Evolutionary conservation across 2,113 vertebrate species (phyloP).

Genomic region (Chaetodon auriga): DNA sequence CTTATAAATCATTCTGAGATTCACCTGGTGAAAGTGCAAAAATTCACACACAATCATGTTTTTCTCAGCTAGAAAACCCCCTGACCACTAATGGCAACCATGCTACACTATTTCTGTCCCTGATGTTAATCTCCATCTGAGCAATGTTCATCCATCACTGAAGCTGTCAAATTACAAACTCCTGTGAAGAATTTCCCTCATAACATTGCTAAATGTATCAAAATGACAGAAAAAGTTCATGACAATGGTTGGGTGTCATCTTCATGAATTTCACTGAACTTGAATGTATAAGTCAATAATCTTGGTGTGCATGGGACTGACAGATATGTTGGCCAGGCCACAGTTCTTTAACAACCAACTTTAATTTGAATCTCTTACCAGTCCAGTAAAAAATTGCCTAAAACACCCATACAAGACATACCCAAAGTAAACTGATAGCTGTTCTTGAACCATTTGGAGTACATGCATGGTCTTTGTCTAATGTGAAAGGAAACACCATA

Average conservation of each 20-base stretch:
- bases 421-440: too few species aligned
- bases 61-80: not conserved
- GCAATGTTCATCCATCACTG: not conserved
- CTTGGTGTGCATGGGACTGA: too few species aligned
- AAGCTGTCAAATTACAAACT: not conserved
- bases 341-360: too few species aligned
- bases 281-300: not conserved
- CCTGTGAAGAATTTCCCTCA: not conserved
- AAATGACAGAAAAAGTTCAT: not conserved
- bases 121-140: not conserved
- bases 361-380: too few species aligned
- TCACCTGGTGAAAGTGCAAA: conserved; percentile 54
- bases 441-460: too few species aligned
- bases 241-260: not conserved
- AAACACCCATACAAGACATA: too few species aligned
- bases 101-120: not conserved
- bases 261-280: not conserved
- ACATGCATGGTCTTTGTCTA: too few species aligned
- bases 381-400: too few species aligned
- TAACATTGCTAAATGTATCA: not conserved
- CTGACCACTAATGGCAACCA: not conserved
- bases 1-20: conserved; percentile 55
- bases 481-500: too few species aligned
- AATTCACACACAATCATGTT: not conserved
- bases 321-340: too few species aligned